phyloP scores from a whole-genome alignment of 1,140 invertebrate species.

The Danaus plexippus region DNA sequence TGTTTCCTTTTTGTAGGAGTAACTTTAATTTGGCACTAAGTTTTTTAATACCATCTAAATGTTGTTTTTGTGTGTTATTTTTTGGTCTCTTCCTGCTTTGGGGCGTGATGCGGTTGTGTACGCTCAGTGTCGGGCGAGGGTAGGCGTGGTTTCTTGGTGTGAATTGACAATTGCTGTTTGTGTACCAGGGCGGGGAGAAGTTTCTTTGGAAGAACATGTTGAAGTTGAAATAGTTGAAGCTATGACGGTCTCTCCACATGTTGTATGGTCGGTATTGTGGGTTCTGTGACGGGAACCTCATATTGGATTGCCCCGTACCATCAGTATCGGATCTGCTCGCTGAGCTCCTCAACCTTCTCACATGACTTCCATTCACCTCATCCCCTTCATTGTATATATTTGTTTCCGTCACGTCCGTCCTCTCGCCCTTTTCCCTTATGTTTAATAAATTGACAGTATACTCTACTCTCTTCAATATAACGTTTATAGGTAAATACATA shows the following conservation, averaged over 20 bases:
- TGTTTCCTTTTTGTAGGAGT: constrained; percentile 22
- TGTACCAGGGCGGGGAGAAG: constrained; percentile 23
- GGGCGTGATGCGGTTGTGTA: not conserved
- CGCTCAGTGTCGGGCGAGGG: not conserved
- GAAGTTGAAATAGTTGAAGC: constrained; percentile 30
- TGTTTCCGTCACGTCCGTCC: constrained; percentile 16
- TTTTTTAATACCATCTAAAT: constrained; percentile 38
- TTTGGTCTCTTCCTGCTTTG: constrained; percentile 23
- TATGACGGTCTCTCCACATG: constrained; percentile 26
- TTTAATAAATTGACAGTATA: constrained; percentile 53
- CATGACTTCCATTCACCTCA: constrained; percentile 34
- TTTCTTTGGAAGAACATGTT: constrained; percentile 40
- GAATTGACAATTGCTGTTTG: constrained; percentile 15
- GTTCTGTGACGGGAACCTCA: constrained; percentile 22
- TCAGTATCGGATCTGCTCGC: constrained; percentile 5
- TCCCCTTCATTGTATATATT: constrained; percentile 32
- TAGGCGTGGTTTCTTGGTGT: too few species aligned
- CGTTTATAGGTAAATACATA: constrained; percentile 40
- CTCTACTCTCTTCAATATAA: constrained; percentile 35
- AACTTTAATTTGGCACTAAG: constrained; percentile 35
- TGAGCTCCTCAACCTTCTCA: constrained; percentile 27
- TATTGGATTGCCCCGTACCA: constrained; percentile 10
- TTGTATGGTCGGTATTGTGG: constrained; percentile 25
- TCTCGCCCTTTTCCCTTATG: constrained; percentile 27
- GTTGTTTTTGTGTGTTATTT: constrained; percentile 19